A percentile compares a stretch with the other conserved stretches of the same genome.
These are phyloP conservation scores for Ctenopoma multispine DNA, from an alignment of 2,797 vertebrate genomes.

Conservation along the genomic window DNA sequence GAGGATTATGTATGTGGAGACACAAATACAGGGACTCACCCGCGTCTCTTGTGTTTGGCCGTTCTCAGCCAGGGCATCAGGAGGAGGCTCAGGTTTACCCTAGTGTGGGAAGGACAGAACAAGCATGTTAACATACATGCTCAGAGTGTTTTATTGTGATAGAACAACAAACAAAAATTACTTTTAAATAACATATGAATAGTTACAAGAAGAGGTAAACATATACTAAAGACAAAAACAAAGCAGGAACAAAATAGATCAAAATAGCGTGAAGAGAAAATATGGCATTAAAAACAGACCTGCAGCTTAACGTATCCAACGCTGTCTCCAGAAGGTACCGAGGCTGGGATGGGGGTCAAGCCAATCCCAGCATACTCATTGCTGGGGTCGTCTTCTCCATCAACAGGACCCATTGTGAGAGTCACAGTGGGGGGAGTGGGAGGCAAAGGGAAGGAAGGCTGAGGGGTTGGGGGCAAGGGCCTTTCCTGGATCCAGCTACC, in stretches of 20 bases:
- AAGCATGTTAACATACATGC: constrained; percentile 19
- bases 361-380: constrained; percentile 93
- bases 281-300: constrained; percentile 65
- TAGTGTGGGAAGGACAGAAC: constrained; percentile 46
- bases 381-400: constrained; percentile 81
- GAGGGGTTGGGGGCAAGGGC: constrained; percentile 91
- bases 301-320: constrained; percentile 89
- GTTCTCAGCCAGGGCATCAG: constrained; percentile 73
- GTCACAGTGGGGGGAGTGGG: constrained; percentile 68
- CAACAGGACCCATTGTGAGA: constrained; percentile 67
- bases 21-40: constrained; percentile 64
- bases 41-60: constrained; percentile 77
- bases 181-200: not conserved
- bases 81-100: constrained; percentile 84
- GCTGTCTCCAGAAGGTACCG: constrained; percentile 83
- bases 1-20: constrained; percentile 5
- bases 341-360: constrained; percentile 75
- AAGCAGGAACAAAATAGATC: not conserved
- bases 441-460: constrained; percentile 79
- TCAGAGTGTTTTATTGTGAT: not conserved
- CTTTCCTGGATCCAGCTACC: constrained; percentile 94
- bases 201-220: not conserved
- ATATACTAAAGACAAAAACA: not conserved
- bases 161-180: not conserved
- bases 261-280: not conserved